Percentiles rank a stretch among this genome's conserved stretches.
Evolutionary conservation across 2,797 vertebrate species (phyloP).

Genomic region (Loris lydekkerianus): DNA sequence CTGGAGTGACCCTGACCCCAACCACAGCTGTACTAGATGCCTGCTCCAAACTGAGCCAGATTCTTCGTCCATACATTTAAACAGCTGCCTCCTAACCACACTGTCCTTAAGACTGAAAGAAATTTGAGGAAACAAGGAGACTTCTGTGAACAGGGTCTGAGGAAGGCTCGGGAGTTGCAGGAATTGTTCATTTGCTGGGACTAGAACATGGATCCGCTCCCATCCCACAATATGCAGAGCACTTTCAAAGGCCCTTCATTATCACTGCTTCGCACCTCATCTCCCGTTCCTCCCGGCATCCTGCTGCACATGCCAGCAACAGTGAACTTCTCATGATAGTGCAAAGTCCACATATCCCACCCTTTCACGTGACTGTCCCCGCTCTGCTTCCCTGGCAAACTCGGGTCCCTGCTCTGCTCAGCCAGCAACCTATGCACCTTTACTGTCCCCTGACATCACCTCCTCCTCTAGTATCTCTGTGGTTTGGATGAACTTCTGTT

Average conservation of each 20-base stretch:
- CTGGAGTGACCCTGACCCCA: neutral
- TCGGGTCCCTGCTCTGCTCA: neutral
- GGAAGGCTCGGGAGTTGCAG: neutral
- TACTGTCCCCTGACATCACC: neutral
- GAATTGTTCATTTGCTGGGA: neutral
- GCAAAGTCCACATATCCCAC: neutral
- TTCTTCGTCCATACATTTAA: neutral
- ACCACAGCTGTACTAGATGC: neutral
- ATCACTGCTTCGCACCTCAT: neutral
- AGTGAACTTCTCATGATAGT: neutral
- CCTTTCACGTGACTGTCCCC: neutral
- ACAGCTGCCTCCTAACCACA: neutral
- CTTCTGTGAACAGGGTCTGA: no score
- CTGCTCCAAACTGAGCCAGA: neutral
- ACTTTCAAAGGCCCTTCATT: neutral
- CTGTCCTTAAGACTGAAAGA: neutral
- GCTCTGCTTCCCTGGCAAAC: neutral
- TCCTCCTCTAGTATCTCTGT: neutral
- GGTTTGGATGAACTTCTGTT: neutral
- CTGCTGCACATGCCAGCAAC: no score
- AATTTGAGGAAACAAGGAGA: neutral
- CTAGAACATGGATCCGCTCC: neutral
- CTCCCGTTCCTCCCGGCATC: no score
- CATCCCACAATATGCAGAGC: neutral
- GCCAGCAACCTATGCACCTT: neutral